These are phyloP conservation scores for Pseudochromis fuscus DNA, from an alignment of 2,797 vertebrate genomes.

Conservation along the genomic window DNA sequence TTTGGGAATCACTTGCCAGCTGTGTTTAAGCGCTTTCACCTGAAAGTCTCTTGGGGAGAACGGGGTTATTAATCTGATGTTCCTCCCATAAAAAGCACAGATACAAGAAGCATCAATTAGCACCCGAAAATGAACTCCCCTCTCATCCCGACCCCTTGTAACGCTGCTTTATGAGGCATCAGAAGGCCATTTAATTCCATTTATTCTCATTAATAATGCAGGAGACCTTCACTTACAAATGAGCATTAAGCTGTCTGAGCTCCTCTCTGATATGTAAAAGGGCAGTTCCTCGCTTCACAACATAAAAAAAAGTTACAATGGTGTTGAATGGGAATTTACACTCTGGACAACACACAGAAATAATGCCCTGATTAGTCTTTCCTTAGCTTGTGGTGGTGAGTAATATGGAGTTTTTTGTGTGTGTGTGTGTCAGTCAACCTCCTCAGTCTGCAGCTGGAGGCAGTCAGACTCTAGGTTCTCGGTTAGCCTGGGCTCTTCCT, in stretches of 20 bases:
- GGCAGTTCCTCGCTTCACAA: slow-evolving; percentile 4
- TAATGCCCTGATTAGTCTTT: slow-evolving; percentile 29
- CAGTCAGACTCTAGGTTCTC: slow-evolving; percentile 88
- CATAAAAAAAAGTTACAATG: not conserved
- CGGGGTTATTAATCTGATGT: slow-evolving; percentile 30
- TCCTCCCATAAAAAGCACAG: slow-evolving; percentile 28
- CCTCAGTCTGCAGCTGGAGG: slow-evolving; percentile 72
- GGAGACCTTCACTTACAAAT: slow-evolving; percentile 24
- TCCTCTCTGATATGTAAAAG: slow-evolving; percentile 30
- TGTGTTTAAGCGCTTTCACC: not conserved
- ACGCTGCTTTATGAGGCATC: slow-evolving; percentile 49
- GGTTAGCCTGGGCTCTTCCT: slow-evolving; percentile 94
- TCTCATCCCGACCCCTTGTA: slow-evolving; percentile 21
- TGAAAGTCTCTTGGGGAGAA: not conserved
- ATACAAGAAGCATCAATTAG: slow-evolving; percentile 39
- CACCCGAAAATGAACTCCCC: slow-evolving; percentile 14
- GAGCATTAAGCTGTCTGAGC: slow-evolving; percentile 9
- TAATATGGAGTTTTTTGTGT: no score
- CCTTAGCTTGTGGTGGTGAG: no score
- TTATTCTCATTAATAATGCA: slow-evolving; percentile 70
- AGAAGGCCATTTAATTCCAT: slow-evolving; percentile 57
- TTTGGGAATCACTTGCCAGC: not conserved
- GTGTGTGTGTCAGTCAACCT: slow-evolving; percentile 61
- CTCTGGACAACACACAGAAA: not conserved
- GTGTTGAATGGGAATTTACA: not conserved